phyloP scores from a whole-genome alignment of 23 tunicate genomes.

The Halocynthia aurantium region DNA sequence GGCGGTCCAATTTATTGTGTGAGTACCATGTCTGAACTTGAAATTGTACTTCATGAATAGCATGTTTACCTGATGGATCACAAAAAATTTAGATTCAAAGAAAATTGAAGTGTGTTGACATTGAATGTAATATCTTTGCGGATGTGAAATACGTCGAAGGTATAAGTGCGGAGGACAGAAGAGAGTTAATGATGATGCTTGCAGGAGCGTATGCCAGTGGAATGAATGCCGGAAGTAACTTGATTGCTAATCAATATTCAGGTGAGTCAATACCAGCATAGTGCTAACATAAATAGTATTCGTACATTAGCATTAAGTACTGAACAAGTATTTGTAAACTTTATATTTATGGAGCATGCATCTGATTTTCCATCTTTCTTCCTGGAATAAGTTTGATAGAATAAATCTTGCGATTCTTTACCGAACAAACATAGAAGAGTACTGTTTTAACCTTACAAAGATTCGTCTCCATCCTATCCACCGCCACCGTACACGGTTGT shows the following conservation, averaged over 20 bases:
- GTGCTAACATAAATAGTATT: too few species aligned
- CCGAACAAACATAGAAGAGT: too few species aligned
- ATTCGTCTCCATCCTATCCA: too few species aligned
- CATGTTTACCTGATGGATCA: too few species aligned
- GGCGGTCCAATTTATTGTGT: conserved; percentile 66
- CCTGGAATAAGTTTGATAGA: too few species aligned
- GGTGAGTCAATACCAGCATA: conserved; percentile 1
- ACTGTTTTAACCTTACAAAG: too few species aligned
- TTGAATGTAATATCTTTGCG: conserved; percentile 25
- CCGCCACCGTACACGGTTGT: too few species aligned
- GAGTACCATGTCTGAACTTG: conserved; percentile 17
- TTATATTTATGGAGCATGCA: too few species aligned
- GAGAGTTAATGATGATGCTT: conserved; percentile 50
- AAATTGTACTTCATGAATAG: background rate
- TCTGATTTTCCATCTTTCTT: too few species aligned
- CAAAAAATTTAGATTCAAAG: conserved; percentile 35
- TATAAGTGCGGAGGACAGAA: conserved; percentile 40
- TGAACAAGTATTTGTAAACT: too few species aligned
- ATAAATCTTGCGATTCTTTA: too few species aligned
- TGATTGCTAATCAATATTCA: background rate
- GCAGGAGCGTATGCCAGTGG: conserved; percentile 55
- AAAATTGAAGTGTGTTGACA: conserved; percentile 31
- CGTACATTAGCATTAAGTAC: too few species aligned
- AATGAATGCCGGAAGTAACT: conserved; percentile 11
- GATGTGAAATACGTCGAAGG: conserved; percentile 50